Base-by-base conservation (phyloP, 2,113 vertebrate genomes). In the Cyanistes caeruleus region DNA sequence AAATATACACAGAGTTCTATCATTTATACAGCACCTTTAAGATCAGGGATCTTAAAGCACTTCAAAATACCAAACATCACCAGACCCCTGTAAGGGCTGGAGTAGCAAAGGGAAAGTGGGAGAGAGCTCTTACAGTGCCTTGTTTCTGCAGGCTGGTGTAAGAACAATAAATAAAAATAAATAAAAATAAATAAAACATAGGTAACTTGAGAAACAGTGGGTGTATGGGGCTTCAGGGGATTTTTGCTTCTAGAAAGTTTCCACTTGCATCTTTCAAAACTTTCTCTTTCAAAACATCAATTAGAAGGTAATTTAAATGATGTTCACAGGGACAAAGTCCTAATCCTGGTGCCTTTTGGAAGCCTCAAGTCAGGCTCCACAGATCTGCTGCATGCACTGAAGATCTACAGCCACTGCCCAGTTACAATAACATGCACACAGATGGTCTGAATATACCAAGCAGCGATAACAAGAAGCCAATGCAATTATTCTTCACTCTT, bases 181-280 rank as follows among this genome's bases (percentile, higher is more conserved):
- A 37, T 37, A 39, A 39, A 39, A 39, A 39, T 39, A 39, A 39
- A 39, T 39, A 39, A 39, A 39, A 7, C 15, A 0, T 4, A 52
- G 22, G 55, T 72, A 95, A 74, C 19, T 79, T 60, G 72, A 93
- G 52, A 94, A 95, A 88, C 1, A 0, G 13, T 1, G 4, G 0
- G 13, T 1, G 4, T 22, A 11, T 52, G 43, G 48, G 9, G 9
- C 22, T 84, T 69, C 39, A 48, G 64, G 87, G 72, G 69, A 80
- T 41, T 93, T 94, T 67, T 78, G 59, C 48, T 52, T 88, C 81
- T 39, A 63, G 39, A 75, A 73, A 93, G 60, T 77, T 94, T 74
- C 64, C 43, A 24, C 76, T 84, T 70, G 28, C 48, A 46, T 49
- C 13, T 91, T 87, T 87, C 75, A 56, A 84, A 84, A 64, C 13